These are phyloP conservation scores for Amblyornis subalaris DNA, from an alignment of 2,113 vertebrate genomes.

Conservation along the genomic window DNA sequence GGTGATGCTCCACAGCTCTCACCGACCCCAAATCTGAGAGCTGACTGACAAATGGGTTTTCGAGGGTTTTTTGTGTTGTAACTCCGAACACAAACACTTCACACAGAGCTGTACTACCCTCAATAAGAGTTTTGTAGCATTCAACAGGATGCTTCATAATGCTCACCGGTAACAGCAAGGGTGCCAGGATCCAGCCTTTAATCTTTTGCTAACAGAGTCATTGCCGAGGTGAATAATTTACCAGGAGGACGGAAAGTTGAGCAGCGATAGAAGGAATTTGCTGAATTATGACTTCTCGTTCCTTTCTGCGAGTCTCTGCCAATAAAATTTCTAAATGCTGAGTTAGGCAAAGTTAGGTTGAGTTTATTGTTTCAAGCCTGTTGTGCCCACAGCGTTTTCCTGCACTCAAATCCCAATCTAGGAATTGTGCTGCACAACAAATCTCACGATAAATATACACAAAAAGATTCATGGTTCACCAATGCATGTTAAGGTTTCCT, in stretches of 20 bases:
- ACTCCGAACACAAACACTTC: not conserved
- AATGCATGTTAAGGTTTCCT: accelerated
- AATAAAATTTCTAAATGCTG: constrained; percentile 29
- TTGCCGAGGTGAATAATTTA: constrained; percentile 39
- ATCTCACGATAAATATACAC: not conserved
- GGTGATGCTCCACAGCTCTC: not conserved
- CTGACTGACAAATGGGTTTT: not conserved
- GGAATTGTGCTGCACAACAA: not conserved
- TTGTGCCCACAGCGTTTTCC: constrained; percentile 23
- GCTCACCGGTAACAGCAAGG: not conserved
- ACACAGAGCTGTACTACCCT: not conserved
- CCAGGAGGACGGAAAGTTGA: not conserved
- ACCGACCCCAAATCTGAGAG: not conserved
- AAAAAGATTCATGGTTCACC: not conserved
- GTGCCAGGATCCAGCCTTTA: not conserved
- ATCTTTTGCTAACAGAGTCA: constrained; percentile 1
- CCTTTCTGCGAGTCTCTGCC: not conserved
- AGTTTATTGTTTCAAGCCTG: constrained; percentile 10
- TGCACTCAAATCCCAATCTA: not conserved
- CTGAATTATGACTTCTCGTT: constrained; percentile 40
- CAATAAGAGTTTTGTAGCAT: not conserved
- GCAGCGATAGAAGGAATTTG: constrained; percentile 39
- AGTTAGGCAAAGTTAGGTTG: constrained; percentile 1
- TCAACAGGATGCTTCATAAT: not conserved
- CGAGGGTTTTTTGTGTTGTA: not conserved